These are phyloP conservation scores for Telmatherina bonti DNA, from an alignment of 2,797 vertebrate species.

Conservation along the genomic window DNA sequence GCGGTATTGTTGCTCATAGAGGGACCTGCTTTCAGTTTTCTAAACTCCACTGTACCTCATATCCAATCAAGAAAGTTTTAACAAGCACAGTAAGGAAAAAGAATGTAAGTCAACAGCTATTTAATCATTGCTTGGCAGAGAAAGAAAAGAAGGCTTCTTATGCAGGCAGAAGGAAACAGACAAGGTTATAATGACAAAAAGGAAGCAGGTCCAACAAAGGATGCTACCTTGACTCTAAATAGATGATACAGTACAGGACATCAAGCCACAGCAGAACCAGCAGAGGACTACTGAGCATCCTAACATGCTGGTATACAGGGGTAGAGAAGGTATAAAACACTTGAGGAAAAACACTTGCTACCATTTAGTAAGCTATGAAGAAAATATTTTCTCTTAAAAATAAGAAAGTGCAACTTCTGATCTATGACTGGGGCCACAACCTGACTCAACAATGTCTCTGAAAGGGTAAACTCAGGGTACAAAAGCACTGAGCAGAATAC, in stretches of 20 bases:
- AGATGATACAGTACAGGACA: conserved; percentile 31
- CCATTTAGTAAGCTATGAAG: conserved; percentile 43
- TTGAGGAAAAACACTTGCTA: conserved; percentile 36
- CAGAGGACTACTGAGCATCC: conserved; percentile 30
- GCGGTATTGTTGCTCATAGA: conserved; percentile 72
- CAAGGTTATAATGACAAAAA: conserved; percentile 55
- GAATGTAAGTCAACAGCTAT: conserved; percentile 83
- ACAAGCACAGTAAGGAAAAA: conserved; percentile 49
- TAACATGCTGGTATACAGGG: conserved; percentile 34
- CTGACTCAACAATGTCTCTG: conserved; percentile 46
- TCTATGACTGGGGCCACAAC: conserved; percentile 48
- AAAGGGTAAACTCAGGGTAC: conserved; percentile 52
- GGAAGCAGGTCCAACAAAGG: conserved; percentile 33
- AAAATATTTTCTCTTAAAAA: conserved; percentile 43
- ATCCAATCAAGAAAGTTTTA: conserved; percentile 75
- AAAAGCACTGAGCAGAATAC: conserved; percentile 70
- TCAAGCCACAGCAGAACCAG: conserved; percentile 13
- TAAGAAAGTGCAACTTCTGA: conserved; percentile 48
- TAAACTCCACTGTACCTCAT: conserved; percentile 65
- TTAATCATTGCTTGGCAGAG: conserved; percentile 74
- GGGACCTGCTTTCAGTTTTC: conserved; percentile 77
- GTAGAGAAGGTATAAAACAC: conserved; percentile 36
- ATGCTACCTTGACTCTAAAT: conserved; percentile 35
- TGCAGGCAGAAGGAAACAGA: conserved; percentile 54
- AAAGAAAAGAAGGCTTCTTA: conserved; percentile 49